These are phyloP conservation scores for Biston stratarius DNA, from an alignment of 2,888 invertebrate species.

Conservation along the genomic window DNA sequence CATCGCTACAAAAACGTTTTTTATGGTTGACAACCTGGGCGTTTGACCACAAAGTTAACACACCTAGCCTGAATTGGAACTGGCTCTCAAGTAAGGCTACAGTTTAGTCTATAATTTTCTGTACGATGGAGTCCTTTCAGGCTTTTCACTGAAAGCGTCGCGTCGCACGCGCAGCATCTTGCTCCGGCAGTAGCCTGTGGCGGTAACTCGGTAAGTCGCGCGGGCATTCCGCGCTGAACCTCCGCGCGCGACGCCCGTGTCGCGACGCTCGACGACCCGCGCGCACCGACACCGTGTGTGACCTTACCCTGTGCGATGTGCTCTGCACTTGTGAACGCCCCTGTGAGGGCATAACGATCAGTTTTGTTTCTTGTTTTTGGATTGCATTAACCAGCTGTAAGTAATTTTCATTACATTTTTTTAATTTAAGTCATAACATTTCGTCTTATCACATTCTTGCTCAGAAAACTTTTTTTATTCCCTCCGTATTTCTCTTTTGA, in stretches of 20 bases:
- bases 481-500: too few species aligned
- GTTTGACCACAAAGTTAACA: too few species aligned
- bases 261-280: constrained; percentile 74
- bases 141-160: constrained; percentile 38
- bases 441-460: too few species aligned
- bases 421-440: not conserved
- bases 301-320: constrained; percentile 58
- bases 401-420: constrained; percentile 18
- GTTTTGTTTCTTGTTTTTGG: constrained; percentile 46
- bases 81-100: too few species aligned
- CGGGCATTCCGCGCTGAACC: constrained; percentile 77
- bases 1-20: too few species aligned
- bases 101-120: not conserved
- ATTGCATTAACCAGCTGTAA: constrained; percentile 45
- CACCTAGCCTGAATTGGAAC: too few species aligned
- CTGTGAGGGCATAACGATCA: constrained; percentile 62
- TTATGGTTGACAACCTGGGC: too few species aligned
- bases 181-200: constrained; percentile 23
- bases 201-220: constrained; percentile 2
- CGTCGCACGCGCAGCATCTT: constrained; percentile 57
- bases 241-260: constrained; percentile 79
- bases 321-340: constrained; percentile 78
- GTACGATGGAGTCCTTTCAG: constrained; percentile 20
- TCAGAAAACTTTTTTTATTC: too few species aligned
- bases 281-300: constrained; percentile 67